Evolutionary conservation across 2,888 invertebrate genomes (phyloP).

Genomic region (Pyrrhia umbra): DNA sequence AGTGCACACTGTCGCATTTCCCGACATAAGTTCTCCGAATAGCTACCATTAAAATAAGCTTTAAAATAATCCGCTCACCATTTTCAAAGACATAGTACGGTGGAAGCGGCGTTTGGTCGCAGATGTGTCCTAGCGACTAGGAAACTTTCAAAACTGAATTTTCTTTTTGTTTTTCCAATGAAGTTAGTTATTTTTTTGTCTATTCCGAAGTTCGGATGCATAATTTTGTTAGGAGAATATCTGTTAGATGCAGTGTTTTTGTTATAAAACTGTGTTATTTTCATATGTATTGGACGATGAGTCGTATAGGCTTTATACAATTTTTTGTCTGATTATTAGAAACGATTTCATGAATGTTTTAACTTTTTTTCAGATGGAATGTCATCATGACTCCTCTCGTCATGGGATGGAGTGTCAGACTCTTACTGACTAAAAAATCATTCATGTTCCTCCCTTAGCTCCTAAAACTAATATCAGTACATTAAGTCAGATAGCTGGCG

Average conservation of each 20-base stretch:
- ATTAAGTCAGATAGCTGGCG: too few relatives aligned
- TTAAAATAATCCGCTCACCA: constrained; percentile 77
- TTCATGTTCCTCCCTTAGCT: too few relatives aligned
- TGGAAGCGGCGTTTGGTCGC: constrained; percentile 66
- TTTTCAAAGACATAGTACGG: constrained; percentile 70
- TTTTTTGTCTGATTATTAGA: too few relatives aligned
- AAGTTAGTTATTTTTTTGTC: constrained; percentile 31
- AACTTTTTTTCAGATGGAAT: too few relatives aligned
- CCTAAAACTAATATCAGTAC: too few relatives aligned
- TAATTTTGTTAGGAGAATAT: constrained; percentile 19
- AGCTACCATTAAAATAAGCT: constrained; percentile 77
- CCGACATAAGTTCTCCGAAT: constrained; percentile 70
- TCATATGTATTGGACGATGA: too few relatives aligned
- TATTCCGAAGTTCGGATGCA: constrained; percentile 28
- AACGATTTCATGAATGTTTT: too few relatives aligned
- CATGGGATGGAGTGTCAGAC: too few relatives aligned
- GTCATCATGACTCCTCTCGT: too few relatives aligned
- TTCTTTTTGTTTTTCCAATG: constrained; percentile 55
- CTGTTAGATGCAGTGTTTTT: constrained; percentile 1
- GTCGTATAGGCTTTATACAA: too few relatives aligned
- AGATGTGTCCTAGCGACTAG: constrained; percentile 65
- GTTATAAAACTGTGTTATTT: too few relatives aligned
- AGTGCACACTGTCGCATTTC: constrained; percentile 64
- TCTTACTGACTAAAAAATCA: too few relatives aligned
- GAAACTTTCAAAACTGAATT: constrained; percentile 54